Evolutionary conservation across 2,888 invertebrate species (phyloP), one percentile per base, ranked within the genome.

Genomic region (Cerastis leucographa): DNA sequence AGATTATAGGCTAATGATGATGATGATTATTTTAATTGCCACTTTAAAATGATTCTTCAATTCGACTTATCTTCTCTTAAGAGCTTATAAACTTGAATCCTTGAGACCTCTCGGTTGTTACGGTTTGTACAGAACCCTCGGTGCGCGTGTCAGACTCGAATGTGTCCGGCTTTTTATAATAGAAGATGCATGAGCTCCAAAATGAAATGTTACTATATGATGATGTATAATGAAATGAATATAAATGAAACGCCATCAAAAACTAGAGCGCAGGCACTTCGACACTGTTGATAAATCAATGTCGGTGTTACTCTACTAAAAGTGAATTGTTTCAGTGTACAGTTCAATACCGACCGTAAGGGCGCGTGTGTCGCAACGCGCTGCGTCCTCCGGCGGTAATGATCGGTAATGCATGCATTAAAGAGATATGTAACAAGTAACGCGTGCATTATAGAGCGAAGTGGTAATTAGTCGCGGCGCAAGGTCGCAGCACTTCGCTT

Each of bases 401-500:
- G 79, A 22, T n/a, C 25, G 35, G 73, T 64, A 73, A 74, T 49
- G 49, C 35, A 65, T 68, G 72, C 75, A 78, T 71, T 74, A 70
- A 61, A 65, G 6, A 61, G 46, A 79, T 71, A n/a, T 64, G 42
- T 64, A 64, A 42, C 42, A 71, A 62, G 71, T 69, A 71, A 29
- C 35, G 35, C 44, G 44, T 14, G 56, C 25, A 49, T 68, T 71
- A 76, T 74, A 46, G 12, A 72, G 67, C 54, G 71, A 81, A 64
- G 70, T 76, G 80, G 65, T 74, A 75, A 75, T 80, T 67, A 71
- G 62, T 61, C n/a, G 56, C 71, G 56, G 56, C 61, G 65, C 85
- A 78, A 84, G 87, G 88, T 83, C 76, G 65, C 54, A 61, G 19
- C 65, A 61, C 72, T 75, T 71, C 59, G 56, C 70, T 51, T 46